Base-by-base conservation (phyloP, 2,888 invertebrate species). In the Rhagonycha fulva region DNA sequence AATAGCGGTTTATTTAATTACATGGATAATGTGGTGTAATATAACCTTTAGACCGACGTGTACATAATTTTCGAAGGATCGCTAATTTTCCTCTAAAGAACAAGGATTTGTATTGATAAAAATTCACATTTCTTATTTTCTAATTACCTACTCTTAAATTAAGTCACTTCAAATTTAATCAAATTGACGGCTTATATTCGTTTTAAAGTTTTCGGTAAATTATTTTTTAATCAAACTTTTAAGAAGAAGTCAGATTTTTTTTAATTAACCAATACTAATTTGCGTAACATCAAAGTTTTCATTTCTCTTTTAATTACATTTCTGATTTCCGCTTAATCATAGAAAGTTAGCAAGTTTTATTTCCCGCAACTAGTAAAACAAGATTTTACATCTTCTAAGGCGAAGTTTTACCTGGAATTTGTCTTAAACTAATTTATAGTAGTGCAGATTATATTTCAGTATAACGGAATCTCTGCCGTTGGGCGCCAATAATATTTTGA, bases 1-100 rank as follows among this genome's bases (percentile, higher is more conserved):
- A 71, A 76, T 74, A 76, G 80, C 71, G 80, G 80, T 80, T 80
- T 82, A 82, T 82, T 82, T 82, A 82, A 82, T 82, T 82, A 82
- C 79, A 76, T 71, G 76, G 78, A 80, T 80, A 81, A 81, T 81
- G 80, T 78, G 74, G 76, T 68, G 73, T 78, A 76, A 80, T 79
- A 79, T 79, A 76, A 76, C 77, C 74, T 75, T 77, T 75, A 75
- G 61, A 47, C 67, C 73, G 26, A 71, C 71, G 72, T 68, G 68
- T 30, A 70, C 63, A 26, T 66, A 66, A 66, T 66, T 66, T 47
- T n/a, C 2, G 47, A n/a, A n/a, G 47, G 47, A 47, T 4, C 9
- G 2, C 47, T 47, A 47, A 47, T 47, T 47, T n/a, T 9, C n/a
- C 7, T 47, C 2, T 47, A n/a, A 47, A 47, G n/a, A 47, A n/a